These are phyloP conservation scores for Choloepus hoffmanni DNA, from an alignment of 2,113 vertebrate species.

Conservation along the genomic window DNA sequence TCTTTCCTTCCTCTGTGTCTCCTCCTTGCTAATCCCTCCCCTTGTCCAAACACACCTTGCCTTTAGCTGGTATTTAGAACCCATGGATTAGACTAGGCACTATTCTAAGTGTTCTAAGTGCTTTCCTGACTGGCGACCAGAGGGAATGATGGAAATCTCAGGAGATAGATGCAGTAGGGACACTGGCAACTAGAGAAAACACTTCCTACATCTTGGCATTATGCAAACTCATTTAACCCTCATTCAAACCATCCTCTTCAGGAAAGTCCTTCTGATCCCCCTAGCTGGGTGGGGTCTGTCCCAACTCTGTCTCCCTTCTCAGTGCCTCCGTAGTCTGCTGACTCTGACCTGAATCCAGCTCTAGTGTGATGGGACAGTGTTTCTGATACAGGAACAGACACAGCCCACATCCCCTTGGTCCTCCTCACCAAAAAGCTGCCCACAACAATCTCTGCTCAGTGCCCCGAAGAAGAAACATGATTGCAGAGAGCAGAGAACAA, in stretches of 20 bases:
- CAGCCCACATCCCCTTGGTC: not conserved
- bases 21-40: not conserved
- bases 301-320: not conserved
- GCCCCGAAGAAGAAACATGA: not conserved
- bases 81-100: not conserved
- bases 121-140: not conserved
- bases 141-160: not conserved
- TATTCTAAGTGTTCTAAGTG: not conserved
- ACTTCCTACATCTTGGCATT: not conserved
- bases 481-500: slow-evolving; percentile 8
- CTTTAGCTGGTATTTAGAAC: not conserved
- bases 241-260: not conserved
- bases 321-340: not conserved
- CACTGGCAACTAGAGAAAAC: not conserved
- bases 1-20: not conserved
- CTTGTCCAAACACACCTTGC: not conserved
- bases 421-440: not conserved
- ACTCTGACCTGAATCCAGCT: not conserved
- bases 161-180: not conserved
- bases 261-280: not conserved
- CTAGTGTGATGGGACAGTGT: not conserved
- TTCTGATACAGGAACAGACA: not conserved
- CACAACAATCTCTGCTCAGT: not conserved
- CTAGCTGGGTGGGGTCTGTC: not conserved
- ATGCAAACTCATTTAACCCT: not conserved